Base-by-base conservation (phyloP, 2,888 invertebrate genomes). In the Yponomeuta evonymella region DNA sequence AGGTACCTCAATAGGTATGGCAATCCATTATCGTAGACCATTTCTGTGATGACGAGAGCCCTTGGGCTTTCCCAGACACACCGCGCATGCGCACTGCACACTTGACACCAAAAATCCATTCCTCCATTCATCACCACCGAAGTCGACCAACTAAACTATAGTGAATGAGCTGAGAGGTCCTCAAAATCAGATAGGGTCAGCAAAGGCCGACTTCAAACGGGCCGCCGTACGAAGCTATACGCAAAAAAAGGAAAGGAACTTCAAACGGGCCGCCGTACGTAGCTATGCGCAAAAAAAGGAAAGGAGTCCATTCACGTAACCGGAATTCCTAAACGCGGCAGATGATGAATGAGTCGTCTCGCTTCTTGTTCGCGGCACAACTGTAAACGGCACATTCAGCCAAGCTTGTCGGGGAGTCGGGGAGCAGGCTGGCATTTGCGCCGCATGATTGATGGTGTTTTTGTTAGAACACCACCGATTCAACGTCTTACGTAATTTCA, bases 401-500 rank as follows among this genome's bases (percentile, higher is more conserved):
- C 65, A 33, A 67, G 36, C 67, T 48, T 67, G 67, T 58, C 43
- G 43, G 43, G 51, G 3, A 15, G n/a, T n/a, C n/a, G n/a, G n/a
- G n/a, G 51, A 58, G 15, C 51, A 15, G 1, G 15, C 51, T 12
- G 51, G 15, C 3, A 58, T 12, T 3, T 5, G 51, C 15, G 8
- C 51, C 51, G 51, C 15, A 12, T 15, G 51, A 58, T 36, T 2
- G n/a, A 33, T 15, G 65, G 23, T 10, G 43, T 43, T 43, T 43
- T 8, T 0, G 43, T 43, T 9, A 43, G 8, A 68, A 23, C 29
- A 3, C 30, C 5, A 15, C 29, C 23, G 43, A 15, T 48, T 51
- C 23, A 11, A n/a, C 12, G 48, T 5, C 79, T 90, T 90, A 90
- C 84, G 85, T 89, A 90, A 89, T 33, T 36, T 76, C 83, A 82